A percentile compares a stretch with the other conserved stretches of the same genome.
phyloP scores from a whole-genome alignment of 1,140 invertebrate genomes.

The Drosophila busckii region DNA sequence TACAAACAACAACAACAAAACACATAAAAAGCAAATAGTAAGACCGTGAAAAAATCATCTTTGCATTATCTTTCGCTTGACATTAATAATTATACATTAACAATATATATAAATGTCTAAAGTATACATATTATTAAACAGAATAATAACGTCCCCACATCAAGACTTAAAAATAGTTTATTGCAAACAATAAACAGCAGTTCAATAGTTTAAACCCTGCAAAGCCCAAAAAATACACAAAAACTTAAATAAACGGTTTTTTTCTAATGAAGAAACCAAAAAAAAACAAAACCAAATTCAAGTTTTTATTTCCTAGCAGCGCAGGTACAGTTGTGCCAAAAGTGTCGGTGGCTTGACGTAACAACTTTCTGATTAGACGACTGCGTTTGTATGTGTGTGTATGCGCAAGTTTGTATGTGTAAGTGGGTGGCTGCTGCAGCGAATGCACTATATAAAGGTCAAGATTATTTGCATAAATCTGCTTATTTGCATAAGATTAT shows the following conservation, averaged over 20 bases:
- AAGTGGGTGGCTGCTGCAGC: slow-evolving; percentile 1
- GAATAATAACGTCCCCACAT: too few relatives aligned
- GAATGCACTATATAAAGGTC: slow-evolving; percentile 9
- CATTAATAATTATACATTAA: too few relatives aligned
- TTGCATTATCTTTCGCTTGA: too few relatives aligned
- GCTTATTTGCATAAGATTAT: too few relatives aligned
- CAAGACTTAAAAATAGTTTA: too few relatives aligned
- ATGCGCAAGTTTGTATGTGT: neutral
- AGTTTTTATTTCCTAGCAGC: slow-evolving; percentile 9
- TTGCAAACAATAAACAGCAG: too few relatives aligned
- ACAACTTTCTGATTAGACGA: neutral
- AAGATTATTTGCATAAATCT: too few relatives aligned
- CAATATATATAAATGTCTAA: too few relatives aligned
- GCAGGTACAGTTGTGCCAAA: slow-evolving; percentile 27
- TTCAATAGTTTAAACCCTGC: slow-evolving; percentile 34
- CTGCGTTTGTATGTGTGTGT: neutral
- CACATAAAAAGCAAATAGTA: neutral
- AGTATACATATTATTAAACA: too few relatives aligned
- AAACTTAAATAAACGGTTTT: slow-evolving; percentile 61
- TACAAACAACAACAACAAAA: slow-evolving; percentile 1
- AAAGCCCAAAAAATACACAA: slow-evolving; percentile 26
- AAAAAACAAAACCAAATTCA: slow-evolving; percentile 20
- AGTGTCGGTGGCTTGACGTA: neutral
- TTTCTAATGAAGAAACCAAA: slow-evolving; percentile 68
- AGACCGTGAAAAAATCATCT: too few relatives aligned